Percentiles rank a stretch among this genome's conserved stretches.
Conservation (phyloP, 2,113 vertebrate genomes). For the Vulpes vulpes region DNA sequence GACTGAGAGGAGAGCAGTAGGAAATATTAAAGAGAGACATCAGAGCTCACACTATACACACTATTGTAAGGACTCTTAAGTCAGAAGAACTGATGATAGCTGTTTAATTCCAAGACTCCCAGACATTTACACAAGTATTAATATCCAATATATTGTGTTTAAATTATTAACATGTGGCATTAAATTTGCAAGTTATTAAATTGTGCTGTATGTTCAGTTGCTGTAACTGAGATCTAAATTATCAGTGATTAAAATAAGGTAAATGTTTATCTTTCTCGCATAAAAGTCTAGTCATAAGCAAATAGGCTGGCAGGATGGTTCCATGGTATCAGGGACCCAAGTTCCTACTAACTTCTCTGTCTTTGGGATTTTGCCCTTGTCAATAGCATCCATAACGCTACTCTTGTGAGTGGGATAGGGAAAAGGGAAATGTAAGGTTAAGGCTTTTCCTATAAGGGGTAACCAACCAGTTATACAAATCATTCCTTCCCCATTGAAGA, state of each 20-base stretch:
- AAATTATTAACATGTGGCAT: constrained; percentile 29
- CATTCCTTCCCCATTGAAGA: neutral
- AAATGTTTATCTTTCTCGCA: neutral
- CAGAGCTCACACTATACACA: too few species aligned
- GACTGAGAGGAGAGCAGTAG: neutral
- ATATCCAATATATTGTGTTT: neutral
- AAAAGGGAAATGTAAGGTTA: neutral
- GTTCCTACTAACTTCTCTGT: neutral
- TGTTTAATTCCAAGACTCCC: neutral
- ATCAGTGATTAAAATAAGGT: constrained; percentile 40
- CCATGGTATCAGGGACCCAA: neutral
- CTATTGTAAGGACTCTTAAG: neutral
- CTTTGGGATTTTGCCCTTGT: neutral
- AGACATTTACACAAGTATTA: constrained; percentile 20
- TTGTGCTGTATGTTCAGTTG: neutral
- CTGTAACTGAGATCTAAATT: constrained; percentile 45
- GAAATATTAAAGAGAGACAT: neutral
- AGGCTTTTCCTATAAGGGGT: neutral
- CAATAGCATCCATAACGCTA: neutral
- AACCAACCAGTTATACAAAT: neutral
- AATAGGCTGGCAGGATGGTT: neutral
- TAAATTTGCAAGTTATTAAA: constrained; percentile 52
- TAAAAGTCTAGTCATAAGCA: neutral
- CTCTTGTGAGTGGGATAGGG: neutral
- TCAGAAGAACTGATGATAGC: neutral